A percentile compares a stretch with the other conserved stretches of the same genome.
Evolutionary conservation across 2,113 vertebrate species (phyloP).

Genomic region (Nibea albiflora): DNA sequence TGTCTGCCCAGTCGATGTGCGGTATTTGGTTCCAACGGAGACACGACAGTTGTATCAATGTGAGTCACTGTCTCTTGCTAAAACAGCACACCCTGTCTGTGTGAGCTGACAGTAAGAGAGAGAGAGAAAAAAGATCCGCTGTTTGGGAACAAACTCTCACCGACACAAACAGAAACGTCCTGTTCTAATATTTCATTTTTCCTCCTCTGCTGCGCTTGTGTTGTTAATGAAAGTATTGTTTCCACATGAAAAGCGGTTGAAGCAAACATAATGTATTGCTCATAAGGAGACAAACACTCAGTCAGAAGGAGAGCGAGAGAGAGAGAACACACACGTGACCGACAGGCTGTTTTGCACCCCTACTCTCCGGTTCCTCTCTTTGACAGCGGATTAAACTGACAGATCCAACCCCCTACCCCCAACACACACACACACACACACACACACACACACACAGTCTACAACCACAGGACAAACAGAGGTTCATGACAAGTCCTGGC

Average conservation of each 20-base stretch:
- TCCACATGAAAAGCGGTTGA: neutral
- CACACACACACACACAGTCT: conserved; percentile 22
- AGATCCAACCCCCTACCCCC: neutral
- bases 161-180: neutral
- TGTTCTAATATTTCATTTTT: neutral
- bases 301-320: neutral
- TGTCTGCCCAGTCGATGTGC: neutral
- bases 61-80: conserved; percentile 39
- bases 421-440: conserved; percentile 9
- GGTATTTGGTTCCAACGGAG: conserved; percentile 27
- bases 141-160: conserved; percentile 14
- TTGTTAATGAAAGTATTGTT: conserved; percentile 32
- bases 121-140: neutral
- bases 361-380: conserved; percentile 44
- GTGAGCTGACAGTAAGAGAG: conserved; percentile 23
- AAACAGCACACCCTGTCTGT: conserved; percentile 27
- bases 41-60: conserved; percentile 11
- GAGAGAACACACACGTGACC: conserved; percentile 38
- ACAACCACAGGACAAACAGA: conserved; percentile 54
- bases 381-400: conserved; percentile 63
- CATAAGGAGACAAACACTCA: conserved; percentile 24
- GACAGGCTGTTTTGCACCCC: conserved; percentile 54
- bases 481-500: conserved; percentile 71
- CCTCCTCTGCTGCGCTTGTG: neutral
- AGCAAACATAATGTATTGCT: conserved; percentile 7